Conservation (phyloP, 2,888 invertebrate genomes). For the Boloria euphrosyne region DNA sequence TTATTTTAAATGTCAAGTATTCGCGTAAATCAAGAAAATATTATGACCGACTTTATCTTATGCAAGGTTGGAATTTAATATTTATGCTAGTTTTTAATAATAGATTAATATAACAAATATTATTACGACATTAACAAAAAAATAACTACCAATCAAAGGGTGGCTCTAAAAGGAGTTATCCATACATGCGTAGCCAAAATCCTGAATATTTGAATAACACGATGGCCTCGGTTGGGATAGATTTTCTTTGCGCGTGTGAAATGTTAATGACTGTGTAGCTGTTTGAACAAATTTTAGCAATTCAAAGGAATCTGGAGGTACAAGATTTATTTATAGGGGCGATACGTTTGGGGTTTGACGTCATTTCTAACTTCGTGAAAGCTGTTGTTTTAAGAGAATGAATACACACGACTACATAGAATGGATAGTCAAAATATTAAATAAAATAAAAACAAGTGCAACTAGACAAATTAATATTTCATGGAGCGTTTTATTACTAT, state of each 20-base stretch:
- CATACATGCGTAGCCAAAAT: conserved; percentile 9
- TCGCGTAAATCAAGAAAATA: too few species aligned
- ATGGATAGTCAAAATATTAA: too few species aligned
- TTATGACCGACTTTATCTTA: neutral
- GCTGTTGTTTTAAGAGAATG: neutral
- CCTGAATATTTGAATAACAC: conserved; percentile 23
- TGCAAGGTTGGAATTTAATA: too few species aligned
- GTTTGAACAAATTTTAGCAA: conserved; percentile 22
- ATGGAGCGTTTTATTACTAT: too few species aligned
- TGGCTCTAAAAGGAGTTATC: neutral
- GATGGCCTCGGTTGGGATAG: conserved; percentile 10
- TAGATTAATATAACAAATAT: neutral
- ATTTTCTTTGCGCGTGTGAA: conserved; percentile 21
- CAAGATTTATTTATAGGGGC: conserved; percentile 11
- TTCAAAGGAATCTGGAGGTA: conserved; percentile 13
- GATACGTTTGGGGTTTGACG: conserved; percentile 3
- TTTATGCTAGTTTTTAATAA: too few species aligned
- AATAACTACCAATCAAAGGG: neutral
- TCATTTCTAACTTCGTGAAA: conserved; percentile 9
- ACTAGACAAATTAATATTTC: too few species aligned
- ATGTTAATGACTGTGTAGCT: conserved; percentile 23
- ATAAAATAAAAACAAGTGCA: too few species aligned
- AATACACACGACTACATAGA: neutral
- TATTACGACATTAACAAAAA: neutral
- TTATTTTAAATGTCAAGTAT: too few species aligned